Conservation (phyloP, 2,113 vertebrate genomes). For the Nycticebus coucang region DNA sequence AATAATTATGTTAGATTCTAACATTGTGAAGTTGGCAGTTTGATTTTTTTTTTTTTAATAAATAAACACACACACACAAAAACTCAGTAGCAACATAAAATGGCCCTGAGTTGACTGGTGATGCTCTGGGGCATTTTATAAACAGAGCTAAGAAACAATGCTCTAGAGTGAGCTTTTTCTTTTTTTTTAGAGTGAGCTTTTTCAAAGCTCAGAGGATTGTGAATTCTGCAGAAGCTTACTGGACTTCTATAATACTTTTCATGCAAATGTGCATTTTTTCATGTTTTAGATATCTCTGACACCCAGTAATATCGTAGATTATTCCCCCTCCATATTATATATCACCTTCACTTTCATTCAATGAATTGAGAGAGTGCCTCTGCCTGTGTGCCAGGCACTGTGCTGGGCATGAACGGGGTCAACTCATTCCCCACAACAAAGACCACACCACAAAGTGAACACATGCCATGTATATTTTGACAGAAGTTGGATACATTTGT, state of each 20-base stretch:
- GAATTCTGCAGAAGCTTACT: background rate
- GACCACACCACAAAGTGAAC: background rate
- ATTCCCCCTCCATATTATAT: background rate
- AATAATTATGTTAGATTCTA: background rate
- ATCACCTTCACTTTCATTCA: background rate
- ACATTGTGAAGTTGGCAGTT: background rate
- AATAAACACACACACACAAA: background rate
- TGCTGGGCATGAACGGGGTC: background rate
- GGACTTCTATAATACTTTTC: background rate
- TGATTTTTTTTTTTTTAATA: background rate
- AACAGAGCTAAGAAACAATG: background rate
- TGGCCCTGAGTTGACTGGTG: background rate
- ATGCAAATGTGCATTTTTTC: background rate
- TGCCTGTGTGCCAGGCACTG: background rate
- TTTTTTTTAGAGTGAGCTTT: background rate
- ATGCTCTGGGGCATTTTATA: background rate
- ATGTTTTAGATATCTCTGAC: background rate
- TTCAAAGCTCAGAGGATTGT: background rate
- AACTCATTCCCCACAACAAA: background rate
- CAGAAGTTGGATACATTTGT: background rate
- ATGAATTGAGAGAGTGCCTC: background rate
- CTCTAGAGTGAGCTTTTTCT: background rate
- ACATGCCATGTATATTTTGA: accelerated
- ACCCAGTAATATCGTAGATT: background rate
- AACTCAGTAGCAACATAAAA: background rate